Evolutionary conservation across 2,888 invertebrate species (phyloP).

Genomic region (Nephrotoma appendiculata): DNA sequence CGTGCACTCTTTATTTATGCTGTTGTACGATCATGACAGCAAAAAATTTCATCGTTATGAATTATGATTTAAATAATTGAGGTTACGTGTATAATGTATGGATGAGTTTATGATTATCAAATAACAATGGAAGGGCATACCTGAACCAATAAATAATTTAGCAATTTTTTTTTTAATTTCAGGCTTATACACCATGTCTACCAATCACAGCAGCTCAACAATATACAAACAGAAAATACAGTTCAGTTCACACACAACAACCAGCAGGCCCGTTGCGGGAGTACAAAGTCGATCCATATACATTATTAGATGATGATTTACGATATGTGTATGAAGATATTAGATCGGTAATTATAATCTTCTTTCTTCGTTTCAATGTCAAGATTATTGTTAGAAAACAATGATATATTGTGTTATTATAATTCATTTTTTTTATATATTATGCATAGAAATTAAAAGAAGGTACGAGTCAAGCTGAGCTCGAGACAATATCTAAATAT

Average conservation of each 20-base stretch:
- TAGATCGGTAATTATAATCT: conserved; percentile 50
- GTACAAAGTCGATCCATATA: conserved; percentile 74
- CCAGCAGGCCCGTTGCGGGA: conserved; percentile 63
- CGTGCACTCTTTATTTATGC: neutral
- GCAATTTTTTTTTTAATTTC: neutral
- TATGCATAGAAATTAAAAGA: conserved; percentile 39
- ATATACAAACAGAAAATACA: conserved; percentile 35
- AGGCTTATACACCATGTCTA: conserved; percentile 5
- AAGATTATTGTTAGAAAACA: neutral
- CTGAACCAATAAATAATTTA: neutral
- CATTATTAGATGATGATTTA: conserved; percentile 72
- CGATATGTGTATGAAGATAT: conserved; percentile 76
- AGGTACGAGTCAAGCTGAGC: conserved; percentile 68
- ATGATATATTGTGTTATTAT: neutral
- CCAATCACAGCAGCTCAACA: conserved; percentile 5
- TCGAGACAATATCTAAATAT: conserved; percentile 87
- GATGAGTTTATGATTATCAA: neutral
- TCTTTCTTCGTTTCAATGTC: neutral
- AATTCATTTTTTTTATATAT: conserved; percentile 4
- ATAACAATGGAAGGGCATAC: conserved; percentile 1
- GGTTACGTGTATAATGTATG: neutral
- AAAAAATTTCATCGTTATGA: neutral
- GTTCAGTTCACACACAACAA: conserved; percentile 63
- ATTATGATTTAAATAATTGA: neutral
- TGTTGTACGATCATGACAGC: neutral